Evolutionary conservation across 2,888 invertebrate species (phyloP), one percentile per base, ranked within the genome.

Genomic region (Loripinus fragilis): DNA sequence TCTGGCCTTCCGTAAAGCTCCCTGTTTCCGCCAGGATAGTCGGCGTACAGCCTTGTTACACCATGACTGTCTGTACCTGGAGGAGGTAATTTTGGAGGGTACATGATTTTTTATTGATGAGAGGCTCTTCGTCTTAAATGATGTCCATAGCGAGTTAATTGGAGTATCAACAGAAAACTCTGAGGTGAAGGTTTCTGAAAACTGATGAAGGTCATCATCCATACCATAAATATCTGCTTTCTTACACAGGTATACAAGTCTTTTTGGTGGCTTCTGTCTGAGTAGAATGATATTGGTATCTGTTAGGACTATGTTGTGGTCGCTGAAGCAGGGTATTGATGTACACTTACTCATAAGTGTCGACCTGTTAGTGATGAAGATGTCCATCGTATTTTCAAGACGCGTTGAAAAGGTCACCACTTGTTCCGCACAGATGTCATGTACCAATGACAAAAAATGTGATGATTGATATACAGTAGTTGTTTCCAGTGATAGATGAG

Each of bases 331-430:
- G n/a, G n/a, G n/a, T n/a, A n/a, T n/a, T n/a, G n/a, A n/a, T n/a
- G n/a, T n/a, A n/a, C n/a, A n/a, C n/a, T n/a, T n/a, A 25, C 38
- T 52, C 15, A 77, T 42, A 66, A 60, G 64, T 10, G 69, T 41
- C n/a, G 73, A 66, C 10, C 70, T 41, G 25, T 74, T 78, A 1
- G 73, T 73, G 45, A 28, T 52, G 55, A 78, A 70, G 8, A 78
- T 48, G 33, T 74, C 69, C 20, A 78, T 41, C 1, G 55, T 65
- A 42, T 78, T 73, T 23, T 69, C 68, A 8, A 28, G n/a, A 23
- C 50, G 50, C 23, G 50, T 50, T 50, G 2, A 17, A 28, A 55
- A 76, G 45, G 72, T 64, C 2, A 75, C 76, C 38, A 71, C 52
- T 41, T 81, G 81, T 52, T 73, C 67, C 5, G 41, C 23, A 3